Conservation (phyloP, 2,797 vertebrate species). For the Lacerta viridis region DNA sequence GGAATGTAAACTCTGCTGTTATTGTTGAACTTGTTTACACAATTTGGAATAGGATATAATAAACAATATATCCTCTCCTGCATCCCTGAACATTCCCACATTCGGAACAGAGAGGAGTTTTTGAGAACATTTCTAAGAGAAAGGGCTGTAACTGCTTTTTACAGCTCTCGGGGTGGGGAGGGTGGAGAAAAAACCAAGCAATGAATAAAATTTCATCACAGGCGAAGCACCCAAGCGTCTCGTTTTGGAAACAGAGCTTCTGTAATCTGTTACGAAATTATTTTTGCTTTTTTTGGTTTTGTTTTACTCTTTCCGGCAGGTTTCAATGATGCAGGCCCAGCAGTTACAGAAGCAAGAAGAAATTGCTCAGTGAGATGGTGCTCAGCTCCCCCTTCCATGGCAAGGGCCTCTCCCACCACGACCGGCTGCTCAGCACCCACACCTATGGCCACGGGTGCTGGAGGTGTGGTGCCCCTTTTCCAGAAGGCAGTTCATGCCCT, state of each 20-base stretch:
- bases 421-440: not conserved
- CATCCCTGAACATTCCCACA: too few species aligned
- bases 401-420: not conserved
- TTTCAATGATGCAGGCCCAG: not conserved
- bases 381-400: too few species aligned
- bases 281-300: not conserved
- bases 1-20: too few species aligned
- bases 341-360: not conserved
- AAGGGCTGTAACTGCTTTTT: not conserved
- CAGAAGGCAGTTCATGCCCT: not conserved
- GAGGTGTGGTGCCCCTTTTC: not conserved
- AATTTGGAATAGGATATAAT: too few species aligned
- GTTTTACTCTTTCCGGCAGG: too few species aligned
- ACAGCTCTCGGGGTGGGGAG: not conserved
- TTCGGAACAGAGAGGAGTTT: not conserved
- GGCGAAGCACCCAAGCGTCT: not conserved
- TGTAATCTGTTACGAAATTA: not conserved
- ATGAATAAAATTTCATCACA: not conserved
- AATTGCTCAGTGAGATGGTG: too few species aligned
- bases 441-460: not conserved
- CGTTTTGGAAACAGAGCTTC: not conserved
- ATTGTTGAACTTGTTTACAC: too few species aligned
- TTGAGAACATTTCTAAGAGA: not conserved
- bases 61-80: too few species aligned
- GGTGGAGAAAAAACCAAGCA: not conserved